Evolutionary conservation across 2,888 invertebrate species (phyloP).

Genomic region (Torymus tubicola): DNA sequence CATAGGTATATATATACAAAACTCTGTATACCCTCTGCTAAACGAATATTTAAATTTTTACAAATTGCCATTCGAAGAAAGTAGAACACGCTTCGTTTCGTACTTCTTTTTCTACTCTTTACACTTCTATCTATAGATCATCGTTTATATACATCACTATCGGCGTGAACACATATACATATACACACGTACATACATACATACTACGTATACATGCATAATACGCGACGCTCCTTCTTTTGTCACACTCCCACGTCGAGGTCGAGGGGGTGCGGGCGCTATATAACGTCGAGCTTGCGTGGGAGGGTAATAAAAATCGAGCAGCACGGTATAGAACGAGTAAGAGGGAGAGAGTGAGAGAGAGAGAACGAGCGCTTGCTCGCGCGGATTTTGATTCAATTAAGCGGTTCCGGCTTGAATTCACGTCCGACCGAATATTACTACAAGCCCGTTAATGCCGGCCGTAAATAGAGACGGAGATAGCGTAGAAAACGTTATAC

Average conservation of each 20-base stretch:
- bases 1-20: no score
- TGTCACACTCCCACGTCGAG: not conserved
- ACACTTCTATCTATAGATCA: conserved; percentile 15
- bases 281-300: conserved; percentile 9
- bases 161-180: not conserved
- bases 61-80: conserved; percentile 27
- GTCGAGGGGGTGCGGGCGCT: not conserved
- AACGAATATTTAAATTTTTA: conserved; percentile 14
- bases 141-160: not conserved
- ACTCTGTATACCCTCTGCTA: not conserved
- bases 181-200: not conserved
- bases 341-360: not conserved
- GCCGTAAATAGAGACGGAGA: conserved; percentile 46
- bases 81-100: not conserved
- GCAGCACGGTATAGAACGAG: not conserved
- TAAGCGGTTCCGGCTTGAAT: conserved; percentile 47
- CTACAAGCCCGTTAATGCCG: conserved; percentile 48
- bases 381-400: conserved; percentile 54
- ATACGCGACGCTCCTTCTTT: conserved; percentile 2
- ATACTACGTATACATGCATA: not conserved
- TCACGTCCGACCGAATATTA: conserved; percentile 50
- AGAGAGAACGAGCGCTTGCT: not conserved
- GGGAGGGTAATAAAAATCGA: conserved; percentile 45
- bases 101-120: not conserved
- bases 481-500: conserved; percentile 16